phyloP scores from a whole-genome alignment of 2,888 invertebrate genomes.

The Hemaris fuciformis region DNA sequence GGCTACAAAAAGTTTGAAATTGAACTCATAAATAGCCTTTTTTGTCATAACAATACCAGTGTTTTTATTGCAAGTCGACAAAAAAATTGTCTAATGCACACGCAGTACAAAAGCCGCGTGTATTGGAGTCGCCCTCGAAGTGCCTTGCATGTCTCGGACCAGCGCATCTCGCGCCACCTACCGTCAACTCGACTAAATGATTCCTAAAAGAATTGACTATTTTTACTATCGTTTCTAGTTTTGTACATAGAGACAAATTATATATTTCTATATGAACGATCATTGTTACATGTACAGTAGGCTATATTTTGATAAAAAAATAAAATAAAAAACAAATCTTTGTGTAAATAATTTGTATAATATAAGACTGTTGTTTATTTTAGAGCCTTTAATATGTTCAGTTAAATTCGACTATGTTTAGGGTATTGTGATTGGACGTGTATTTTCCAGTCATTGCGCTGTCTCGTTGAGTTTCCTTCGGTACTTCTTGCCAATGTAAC shows the following conservation, averaged over 20 bases:
- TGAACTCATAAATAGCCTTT: too few relatives aligned
- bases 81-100: neutral
- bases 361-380: conserved; percentile 80
- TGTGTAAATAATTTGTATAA: conserved; percentile 79
- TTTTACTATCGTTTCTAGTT: conserved; percentile 77
- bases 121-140: neutral
- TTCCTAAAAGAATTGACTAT: conserved; percentile 76
- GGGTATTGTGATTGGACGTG: conserved; percentile 61
- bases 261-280: conserved; percentile 75
- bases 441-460: conserved; percentile 76
- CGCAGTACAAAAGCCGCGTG: neutral
- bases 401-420: conserved; percentile 61
- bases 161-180: conserved; percentile 44
- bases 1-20: too few relatives aligned
- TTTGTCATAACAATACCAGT: too few relatives aligned
- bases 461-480: conserved; percentile 10
- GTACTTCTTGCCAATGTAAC: conserved; percentile 25
- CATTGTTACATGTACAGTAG: conserved; percentile 78
- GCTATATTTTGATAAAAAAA: conserved; percentile 69
- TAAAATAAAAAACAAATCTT: conserved; percentile 50
- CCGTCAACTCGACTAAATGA: conserved; percentile 47
- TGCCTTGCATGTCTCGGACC: conserved; percentile 19
- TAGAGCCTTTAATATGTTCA: conserved; percentile 79
- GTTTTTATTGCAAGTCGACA: too few relatives aligned
- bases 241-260: conserved; percentile 71